phyloP scores from a whole-genome alignment of 1,140 invertebrate genomes.

The Pomacea maculata region DNA sequence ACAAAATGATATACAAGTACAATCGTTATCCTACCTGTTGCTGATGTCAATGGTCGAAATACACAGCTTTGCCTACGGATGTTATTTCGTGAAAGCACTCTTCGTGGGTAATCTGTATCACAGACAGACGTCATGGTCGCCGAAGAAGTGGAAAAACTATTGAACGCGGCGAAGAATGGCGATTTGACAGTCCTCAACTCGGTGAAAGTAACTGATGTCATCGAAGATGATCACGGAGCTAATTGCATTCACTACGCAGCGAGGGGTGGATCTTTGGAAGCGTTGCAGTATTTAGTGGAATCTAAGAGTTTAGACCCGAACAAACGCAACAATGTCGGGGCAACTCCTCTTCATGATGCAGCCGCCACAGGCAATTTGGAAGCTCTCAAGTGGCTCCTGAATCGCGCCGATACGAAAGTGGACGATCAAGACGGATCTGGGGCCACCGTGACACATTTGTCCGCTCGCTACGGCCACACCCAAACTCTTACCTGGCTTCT shows the following conservation, averaged over 20 bases:
- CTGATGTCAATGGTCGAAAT: neutral
- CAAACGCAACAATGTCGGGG: slow-evolving; percentile 58
- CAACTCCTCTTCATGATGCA: slow-evolving; percentile 66
- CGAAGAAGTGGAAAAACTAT: slow-evolving; percentile 3
- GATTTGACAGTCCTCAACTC: slow-evolving; percentile 19
- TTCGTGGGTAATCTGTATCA: neutral
- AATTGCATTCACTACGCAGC: slow-evolving; percentile 66
- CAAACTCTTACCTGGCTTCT: slow-evolving; percentile 72
- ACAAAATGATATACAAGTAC: no score
- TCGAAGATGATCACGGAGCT: slow-evolving; percentile 60
- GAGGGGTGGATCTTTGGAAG: slow-evolving; percentile 57
- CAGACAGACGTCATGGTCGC: slow-evolving; percentile 9
- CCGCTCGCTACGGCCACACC: slow-evolving; percentile 68
- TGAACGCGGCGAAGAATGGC: slow-evolving; percentile 25
- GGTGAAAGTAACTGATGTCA: slow-evolving; percentile 26
- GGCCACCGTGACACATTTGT: slow-evolving; percentile 65
- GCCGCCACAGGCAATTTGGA: slow-evolving; percentile 64
- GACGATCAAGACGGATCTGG: slow-evolving; percentile 65
- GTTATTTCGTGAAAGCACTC: neutral
- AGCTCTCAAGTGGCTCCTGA: slow-evolving; percentile 64
- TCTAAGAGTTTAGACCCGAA: slow-evolving; percentile 47
- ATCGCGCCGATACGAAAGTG: slow-evolving; percentile 53
- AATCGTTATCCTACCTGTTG: slow-evolving; percentile 12
- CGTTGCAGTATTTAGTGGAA: slow-evolving; percentile 58
- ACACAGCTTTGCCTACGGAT: no score